phyloP scores from a whole-genome alignment of 2,888 invertebrate species.

The Papilio gigon region DNA sequence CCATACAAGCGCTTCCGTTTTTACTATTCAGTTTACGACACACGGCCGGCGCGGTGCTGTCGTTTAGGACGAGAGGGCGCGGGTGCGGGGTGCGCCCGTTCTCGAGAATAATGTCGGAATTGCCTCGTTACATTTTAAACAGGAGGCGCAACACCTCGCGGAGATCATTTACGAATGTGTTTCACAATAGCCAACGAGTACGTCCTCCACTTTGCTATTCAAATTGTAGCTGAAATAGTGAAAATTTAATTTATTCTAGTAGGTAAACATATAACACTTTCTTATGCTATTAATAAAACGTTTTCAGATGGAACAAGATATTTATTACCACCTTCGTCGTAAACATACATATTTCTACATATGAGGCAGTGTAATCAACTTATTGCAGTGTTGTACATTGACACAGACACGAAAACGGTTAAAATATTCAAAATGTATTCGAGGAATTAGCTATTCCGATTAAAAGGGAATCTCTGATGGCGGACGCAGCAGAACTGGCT shows the following conservation, averaged over 20 bases:
- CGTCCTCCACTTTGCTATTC: background rate
- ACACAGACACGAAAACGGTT: conserved; percentile 5
- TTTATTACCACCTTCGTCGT: too few species aligned
- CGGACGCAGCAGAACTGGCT: conserved; percentile 20
- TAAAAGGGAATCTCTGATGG: conserved; percentile 31
- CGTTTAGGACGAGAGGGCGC: conserved; percentile 13
- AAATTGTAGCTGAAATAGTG: background rate
- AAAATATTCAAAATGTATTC: conserved; percentile 26
- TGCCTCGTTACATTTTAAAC: conserved; percentile 31
- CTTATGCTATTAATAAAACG: too few species aligned
- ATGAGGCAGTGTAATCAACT: too few species aligned
- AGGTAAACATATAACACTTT: background rate
- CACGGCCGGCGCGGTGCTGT: conserved; percentile 18
- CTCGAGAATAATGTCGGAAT: conserved; percentile 32
- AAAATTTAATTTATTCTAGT: background rate
- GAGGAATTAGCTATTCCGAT: conserved; percentile 22
- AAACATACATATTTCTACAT: too few species aligned
- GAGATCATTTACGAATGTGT: conserved; percentile 17
- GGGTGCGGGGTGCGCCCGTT: conserved; percentile 9
- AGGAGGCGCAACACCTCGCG: background rate
- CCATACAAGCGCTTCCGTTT: conserved; percentile 25
- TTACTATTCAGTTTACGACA: conserved; percentile 35
- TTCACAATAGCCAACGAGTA: background rate
- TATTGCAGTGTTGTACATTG: background rate
- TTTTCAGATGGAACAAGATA: too few species aligned